phyloP scores from a whole-genome alignment of 2,888 invertebrate genomes.

The Metopia argyrocephala region DNA sequence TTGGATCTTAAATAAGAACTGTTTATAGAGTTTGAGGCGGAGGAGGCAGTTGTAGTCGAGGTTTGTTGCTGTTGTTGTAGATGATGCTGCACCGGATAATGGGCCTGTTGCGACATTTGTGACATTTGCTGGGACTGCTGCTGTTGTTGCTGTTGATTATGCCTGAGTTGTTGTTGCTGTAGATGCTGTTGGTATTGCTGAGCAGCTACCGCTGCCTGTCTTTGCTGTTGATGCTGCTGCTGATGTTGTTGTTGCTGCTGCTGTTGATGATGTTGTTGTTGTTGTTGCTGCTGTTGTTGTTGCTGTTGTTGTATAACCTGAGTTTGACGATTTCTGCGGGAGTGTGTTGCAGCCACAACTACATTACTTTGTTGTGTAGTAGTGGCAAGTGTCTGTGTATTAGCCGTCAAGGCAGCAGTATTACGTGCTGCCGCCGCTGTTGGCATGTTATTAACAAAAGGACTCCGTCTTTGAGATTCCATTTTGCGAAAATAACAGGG shows the following conservation, averaged over 20 bases:
- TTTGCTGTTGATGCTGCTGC: slow-evolving; percentile 63
- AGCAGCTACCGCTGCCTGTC: slow-evolving; percentile 63
- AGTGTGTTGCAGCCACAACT: slow-evolving; percentile 57
- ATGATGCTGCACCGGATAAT: slow-evolving; percentile 70
- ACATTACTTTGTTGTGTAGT: slow-evolving; percentile 65
- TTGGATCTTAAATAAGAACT: slow-evolving; percentile 42
- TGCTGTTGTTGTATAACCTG: slow-evolving; percentile 67
- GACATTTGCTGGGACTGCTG: slow-evolving; percentile 72
- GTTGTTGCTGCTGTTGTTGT: slow-evolving; percentile 65
- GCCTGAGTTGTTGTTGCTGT: slow-evolving; percentile 67
- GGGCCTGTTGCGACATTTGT: slow-evolving; percentile 77
- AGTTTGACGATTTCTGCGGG: slow-evolving; percentile 68
- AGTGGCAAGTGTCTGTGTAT: slow-evolving; percentile 59
- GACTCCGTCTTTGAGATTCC: slow-evolving; percentile 89
- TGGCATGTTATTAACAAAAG: slow-evolving; percentile 91
- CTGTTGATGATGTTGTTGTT: slow-evolving; percentile 68
- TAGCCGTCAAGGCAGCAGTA: slow-evolving; percentile 74
- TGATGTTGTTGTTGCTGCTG: slow-evolving; percentile 68
- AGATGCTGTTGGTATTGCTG: slow-evolving; percentile 66
- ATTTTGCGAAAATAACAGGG: slow-evolving; percentile 93
- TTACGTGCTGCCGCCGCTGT: slow-evolving; percentile 79
- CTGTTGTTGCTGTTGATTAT: slow-evolving; percentile 71
- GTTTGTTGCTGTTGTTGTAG: slow-evolving; percentile 70
- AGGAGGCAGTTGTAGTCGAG: too few relatives aligned
- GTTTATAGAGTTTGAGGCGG: slow-evolving; percentile 40